Evolutionary conservation across 2,113 vertebrate species (phyloP), one percentile per base, ranked within the genome.

Genomic region (Dendropsophus ebraccatus): DNA sequence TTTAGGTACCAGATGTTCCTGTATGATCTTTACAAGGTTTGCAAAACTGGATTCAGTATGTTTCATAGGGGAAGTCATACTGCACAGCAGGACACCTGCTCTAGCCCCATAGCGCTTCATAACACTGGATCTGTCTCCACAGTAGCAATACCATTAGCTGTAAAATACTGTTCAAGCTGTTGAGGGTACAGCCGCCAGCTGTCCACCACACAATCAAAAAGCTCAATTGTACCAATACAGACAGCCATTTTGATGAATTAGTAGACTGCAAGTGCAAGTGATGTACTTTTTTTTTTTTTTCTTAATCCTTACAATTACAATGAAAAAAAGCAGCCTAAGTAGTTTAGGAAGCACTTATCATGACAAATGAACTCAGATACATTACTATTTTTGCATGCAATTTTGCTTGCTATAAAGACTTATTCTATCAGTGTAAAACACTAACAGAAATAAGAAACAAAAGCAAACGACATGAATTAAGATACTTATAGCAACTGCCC

Each of bases 121-220:
- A 69, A 35, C 14, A 69, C 65, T 69, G 30, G 28, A 14, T 32
- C 30, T 8, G 30, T 69, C 2, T 69, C 25, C 30, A 8, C 13
- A 69, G 65, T 19, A 69, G 65, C 16, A 69, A 35, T 69, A 69
- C 30, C 65, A 69, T 69, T 69, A 69, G 28, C 30, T 35, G 28
- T 69, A 69, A 69, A 69, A 69, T 69, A 69, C 35, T 69, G 65
- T 35, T 69, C 16, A 13, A 69, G 30, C 65, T 69, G 65, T 35
- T 69, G 28, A 32, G 7, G 65, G 30, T 32, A 69, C 28, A 69
- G n/a, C 25, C 32, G 28, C 30, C 28, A 69, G 28, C 14, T 69
- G 30, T 69, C 30, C 65, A 35, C 14, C 32, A 30, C 30, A 69
- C 28, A 69, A 65, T 65, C 25, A 30, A 30, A 30, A 65, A 16